Evolutionary conservation across 2,113 vertebrate species (phyloP).

Genomic region (Stictonetta naevosa): DNA sequence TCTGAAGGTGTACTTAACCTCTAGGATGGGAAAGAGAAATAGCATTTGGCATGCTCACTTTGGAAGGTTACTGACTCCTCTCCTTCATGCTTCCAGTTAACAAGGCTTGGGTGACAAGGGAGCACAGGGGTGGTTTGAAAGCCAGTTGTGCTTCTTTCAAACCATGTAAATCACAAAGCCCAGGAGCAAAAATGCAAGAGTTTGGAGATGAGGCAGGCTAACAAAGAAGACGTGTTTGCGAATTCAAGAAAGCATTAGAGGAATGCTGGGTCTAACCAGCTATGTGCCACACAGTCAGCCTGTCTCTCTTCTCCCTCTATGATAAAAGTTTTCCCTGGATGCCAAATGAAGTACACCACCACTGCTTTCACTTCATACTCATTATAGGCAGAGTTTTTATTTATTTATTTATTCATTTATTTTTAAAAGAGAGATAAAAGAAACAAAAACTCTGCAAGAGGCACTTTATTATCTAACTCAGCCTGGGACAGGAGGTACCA

Average conservation of each 20-base stretch:
- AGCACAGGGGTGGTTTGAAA: background rate
- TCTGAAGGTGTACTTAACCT: background rate
- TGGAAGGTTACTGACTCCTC: background rate
- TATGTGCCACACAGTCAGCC: background rate
- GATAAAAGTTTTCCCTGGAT: background rate
- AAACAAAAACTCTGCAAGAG: background rate
- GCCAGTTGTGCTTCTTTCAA: background rate
- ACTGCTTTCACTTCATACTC: background rate
- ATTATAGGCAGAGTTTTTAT: background rate
- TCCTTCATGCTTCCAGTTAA: background rate
- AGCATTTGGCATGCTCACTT: background rate
- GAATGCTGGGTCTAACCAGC: background rate
- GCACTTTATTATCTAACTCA: background rate
- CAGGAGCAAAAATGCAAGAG: background rate
- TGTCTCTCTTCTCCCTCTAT: background rate
- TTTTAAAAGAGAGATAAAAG: background rate
- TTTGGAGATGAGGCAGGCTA: background rate
- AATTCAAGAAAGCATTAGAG: background rate
- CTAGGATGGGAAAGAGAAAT: background rate
- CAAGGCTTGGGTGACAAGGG: background rate
- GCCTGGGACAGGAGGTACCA: background rate
- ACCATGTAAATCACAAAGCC: background rate
- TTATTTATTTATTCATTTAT: background rate
- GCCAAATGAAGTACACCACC: background rate
- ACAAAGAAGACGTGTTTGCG: background rate